Evolutionary conservation across 2,113 vertebrate species (phyloP), one percentile per base, ranked within the genome.

Genomic region (Forbesichthys papilliferus): DNA sequence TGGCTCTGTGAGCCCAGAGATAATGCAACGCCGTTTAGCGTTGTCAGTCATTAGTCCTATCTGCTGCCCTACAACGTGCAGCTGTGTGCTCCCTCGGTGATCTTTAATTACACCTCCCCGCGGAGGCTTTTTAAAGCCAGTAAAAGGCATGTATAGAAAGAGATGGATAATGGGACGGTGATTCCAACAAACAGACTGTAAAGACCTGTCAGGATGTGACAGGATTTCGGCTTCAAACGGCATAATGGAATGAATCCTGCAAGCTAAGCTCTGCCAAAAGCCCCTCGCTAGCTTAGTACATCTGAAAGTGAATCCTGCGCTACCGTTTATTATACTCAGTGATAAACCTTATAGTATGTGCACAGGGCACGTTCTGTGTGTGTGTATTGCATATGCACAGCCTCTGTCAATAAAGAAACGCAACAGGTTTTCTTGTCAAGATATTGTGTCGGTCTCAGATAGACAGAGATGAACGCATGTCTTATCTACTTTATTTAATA

Each of bases 221-320:
- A 51, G 61, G 9, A 14, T 20, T 27, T n/a, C 47, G 16, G 61
- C 47, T 63, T 63, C 61, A 51, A 63, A 63, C 16, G 16, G 14
- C 46, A 20, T 63, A 63, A 63, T 63, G 61, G 47, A 63, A 63
- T 11, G 46, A 63, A 14, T 63, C 46, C 61, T 20, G n/a, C 47
- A 49, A 63, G 18, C 61, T 48, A 9, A 20, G 36, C 59, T 46
- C 13, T 61, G 42, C 16, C n/a, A 18, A 56, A 56, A 16, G 16
- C 14, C 16, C 16, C 8, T 9, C 36, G 5, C 60, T 46, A 14
- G 7, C 33, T 16, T 61, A 47, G 18, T 11, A 9, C 57, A 33
- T 56, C 54, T 56, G 16, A 9, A 56, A 56, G 36, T 7, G 54
- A 56, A 52, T 18, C 54, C 54, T 16, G 54, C 3, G 9, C 54